Evolutionary conservation across 2,797 vertebrate species (phyloP).

Genomic region (Pagetopsis macropterus): DNA sequence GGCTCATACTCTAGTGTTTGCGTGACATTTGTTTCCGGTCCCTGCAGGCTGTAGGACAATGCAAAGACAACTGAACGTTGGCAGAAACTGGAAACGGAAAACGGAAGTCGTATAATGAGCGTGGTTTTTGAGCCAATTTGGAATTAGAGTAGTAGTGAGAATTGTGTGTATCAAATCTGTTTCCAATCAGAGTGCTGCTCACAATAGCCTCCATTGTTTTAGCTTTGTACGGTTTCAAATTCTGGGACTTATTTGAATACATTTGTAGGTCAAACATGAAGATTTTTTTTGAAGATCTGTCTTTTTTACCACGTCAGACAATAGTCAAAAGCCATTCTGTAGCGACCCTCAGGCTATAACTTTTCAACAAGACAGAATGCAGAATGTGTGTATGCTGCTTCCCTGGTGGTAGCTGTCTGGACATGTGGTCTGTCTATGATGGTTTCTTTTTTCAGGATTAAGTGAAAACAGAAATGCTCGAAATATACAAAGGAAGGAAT

Average conservation of each 20-base stretch:
- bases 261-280: conserved; percentile 36
- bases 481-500: conserved; percentile 29
- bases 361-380: conserved; percentile 14
- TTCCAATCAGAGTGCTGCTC: conserved; percentile 45
- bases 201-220: conserved; percentile 55
- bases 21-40: conserved; percentile 15
- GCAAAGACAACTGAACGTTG: conserved; percentile 56
- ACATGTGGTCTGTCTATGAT: conserved; percentile 25
- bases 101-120: conserved; percentile 54
- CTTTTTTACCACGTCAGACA: conserved; percentile 8
- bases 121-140: conserved; percentile 23
- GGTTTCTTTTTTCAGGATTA: conserved; percentile 12
- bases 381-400: conserved; percentile 5
- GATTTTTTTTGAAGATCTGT: conserved; percentile 10
- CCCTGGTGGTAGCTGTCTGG: conserved; percentile 24
- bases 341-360: conserved; percentile 1
- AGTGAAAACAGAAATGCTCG: conserved; percentile 49
- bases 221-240: conserved; percentile 40
- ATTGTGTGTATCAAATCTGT: conserved; percentile 32
- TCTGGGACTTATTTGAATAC: conserved; percentile 3
- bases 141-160: conserved; percentile 25
- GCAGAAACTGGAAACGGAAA: conserved; percentile 39
- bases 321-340: conserved; percentile 2
- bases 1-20: conserved; percentile 13
- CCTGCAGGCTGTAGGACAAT: conserved; percentile 59